Percentiles rank a stretch among this genome's conserved stretches.
Evolutionary conservation across 2,797 vertebrate genomes (phyloP).

Genomic region (Periparus ater): DNA sequence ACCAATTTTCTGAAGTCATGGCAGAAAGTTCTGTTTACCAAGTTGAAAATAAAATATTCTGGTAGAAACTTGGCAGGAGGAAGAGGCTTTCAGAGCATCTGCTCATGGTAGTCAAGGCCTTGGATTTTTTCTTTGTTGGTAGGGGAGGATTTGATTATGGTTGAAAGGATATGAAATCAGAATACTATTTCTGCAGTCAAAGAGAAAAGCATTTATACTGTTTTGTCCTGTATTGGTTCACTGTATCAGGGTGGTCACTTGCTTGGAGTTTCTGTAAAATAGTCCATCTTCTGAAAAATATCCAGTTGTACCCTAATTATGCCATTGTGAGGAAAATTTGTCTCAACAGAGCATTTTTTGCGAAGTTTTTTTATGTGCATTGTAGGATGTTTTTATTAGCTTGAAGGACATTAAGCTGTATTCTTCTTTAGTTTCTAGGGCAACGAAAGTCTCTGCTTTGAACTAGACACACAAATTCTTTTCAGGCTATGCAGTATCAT

Average conservation of each 20-base stretch:
- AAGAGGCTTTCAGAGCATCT: background rate
- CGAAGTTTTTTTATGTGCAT: background rate
- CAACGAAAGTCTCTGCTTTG: background rate
- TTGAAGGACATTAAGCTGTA: constrained; percentile 26
- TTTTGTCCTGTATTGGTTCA: background rate
- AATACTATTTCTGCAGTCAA: background rate
- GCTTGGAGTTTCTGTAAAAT: background rate
- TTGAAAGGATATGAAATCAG: background rate
- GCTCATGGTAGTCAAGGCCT: background rate
- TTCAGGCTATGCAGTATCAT: background rate
- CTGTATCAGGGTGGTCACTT: background rate
- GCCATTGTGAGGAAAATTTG: background rate
- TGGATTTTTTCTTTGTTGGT: background rate
- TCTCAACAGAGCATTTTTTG: background rate
- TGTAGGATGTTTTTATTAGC: constrained; percentile 42
- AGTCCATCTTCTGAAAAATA: background rate
- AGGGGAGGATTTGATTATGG: background rate
- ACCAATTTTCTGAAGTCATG: background rate
- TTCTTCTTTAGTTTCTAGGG: constrained; percentile 53
- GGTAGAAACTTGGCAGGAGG: background rate
- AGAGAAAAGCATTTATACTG: background rate
- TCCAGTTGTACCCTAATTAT: background rate
- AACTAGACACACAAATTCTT: background rate
- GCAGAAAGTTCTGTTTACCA: background rate
- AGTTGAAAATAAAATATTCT: background rate